Percentiles rank a stretch among this genome's conserved stretches.
Evolutionary conservation across 2,113 vertebrate genomes (phyloP).

Genomic region (Takifugu bimaculatus): DNA sequence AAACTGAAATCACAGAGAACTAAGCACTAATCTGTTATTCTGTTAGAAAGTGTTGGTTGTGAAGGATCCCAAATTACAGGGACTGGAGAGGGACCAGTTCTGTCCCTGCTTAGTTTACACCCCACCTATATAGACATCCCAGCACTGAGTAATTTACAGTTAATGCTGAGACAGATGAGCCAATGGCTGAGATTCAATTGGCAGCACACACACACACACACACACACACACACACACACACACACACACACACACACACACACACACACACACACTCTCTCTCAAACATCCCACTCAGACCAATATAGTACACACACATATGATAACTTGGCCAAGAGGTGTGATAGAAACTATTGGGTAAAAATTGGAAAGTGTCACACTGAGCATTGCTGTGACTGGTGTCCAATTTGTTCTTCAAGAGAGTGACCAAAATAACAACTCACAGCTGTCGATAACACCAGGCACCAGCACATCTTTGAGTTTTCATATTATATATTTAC

Average conservation of each 20-base stretch:
- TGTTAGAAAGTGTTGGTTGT: background rate
- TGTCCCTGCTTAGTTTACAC: conserved; percentile 68
- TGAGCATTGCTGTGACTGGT: conserved; percentile 61
- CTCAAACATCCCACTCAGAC: conserved; percentile 13
- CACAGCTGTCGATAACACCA: conserved; percentile 47
- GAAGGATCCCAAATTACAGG: conserved; percentile 13
- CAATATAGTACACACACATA: conserved; percentile 37
- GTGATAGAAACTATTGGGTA: conserved; percentile 66
- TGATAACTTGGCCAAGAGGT: conserved; percentile 60
- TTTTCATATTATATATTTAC: conserved; percentile 33
- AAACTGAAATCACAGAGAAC: too few relatives aligned
- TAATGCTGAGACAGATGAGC: conserved; percentile 66
- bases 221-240: conserved; percentile 41
- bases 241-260: conserved; percentile 14
- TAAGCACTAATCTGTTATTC: too few relatives aligned
- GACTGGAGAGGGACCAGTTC: conserved; percentile 50
- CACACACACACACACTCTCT: conserved; percentile 12
- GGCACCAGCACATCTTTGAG: conserved; percentile 40
- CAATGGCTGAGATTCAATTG: conserved; percentile 37
- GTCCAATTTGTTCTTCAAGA: conserved; percentile 58
- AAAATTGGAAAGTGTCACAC: conserved; percentile 72
- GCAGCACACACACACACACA: conserved; percentile 43
- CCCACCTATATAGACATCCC: conserved; percentile 40
- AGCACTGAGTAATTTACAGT: conserved; percentile 71
- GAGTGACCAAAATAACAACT: conserved; percentile 60